Conservation (phyloP, 2,113 vertebrate species). For the Corythornis cristatus region DNA sequence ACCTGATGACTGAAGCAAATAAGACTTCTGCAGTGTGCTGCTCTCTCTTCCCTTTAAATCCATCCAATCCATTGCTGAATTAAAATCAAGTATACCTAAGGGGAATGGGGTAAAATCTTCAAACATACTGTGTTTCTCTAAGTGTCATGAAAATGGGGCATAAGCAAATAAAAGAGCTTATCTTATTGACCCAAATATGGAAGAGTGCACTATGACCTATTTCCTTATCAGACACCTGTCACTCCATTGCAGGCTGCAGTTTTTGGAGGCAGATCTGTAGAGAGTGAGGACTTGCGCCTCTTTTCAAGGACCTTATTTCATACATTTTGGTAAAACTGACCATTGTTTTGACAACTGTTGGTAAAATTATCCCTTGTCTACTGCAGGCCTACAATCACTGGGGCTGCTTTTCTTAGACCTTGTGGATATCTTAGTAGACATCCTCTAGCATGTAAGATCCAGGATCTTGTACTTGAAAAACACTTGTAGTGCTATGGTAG, state of each 20-base stretch:
- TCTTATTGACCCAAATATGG: background rate
- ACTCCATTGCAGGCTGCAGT: background rate
- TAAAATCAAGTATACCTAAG: background rate
- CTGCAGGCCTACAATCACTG: background rate
- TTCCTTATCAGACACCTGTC: background rate
- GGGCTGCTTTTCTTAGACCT: background rate
- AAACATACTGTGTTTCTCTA: background rate
- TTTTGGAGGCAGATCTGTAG: background rate
- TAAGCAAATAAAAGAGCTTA: background rate
- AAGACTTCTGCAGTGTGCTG: background rate
- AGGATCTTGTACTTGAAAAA: background rate
- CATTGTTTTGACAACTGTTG: background rate
- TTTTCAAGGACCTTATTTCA: background rate
- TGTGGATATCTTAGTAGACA: background rate
- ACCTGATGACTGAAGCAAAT: background rate
- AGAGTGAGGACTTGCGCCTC: background rate
- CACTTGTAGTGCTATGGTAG: background rate
- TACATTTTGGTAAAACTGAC: background rate
- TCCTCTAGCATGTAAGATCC: background rate
- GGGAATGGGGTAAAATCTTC: background rate
- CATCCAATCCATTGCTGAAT: background rate
- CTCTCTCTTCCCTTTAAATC: background rate
- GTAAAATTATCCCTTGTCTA: background rate
- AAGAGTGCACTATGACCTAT: background rate
- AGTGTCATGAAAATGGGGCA: background rate